Base-by-base conservation (phyloP, 2,888 invertebrate species). In the Phania funesta region DNA sequence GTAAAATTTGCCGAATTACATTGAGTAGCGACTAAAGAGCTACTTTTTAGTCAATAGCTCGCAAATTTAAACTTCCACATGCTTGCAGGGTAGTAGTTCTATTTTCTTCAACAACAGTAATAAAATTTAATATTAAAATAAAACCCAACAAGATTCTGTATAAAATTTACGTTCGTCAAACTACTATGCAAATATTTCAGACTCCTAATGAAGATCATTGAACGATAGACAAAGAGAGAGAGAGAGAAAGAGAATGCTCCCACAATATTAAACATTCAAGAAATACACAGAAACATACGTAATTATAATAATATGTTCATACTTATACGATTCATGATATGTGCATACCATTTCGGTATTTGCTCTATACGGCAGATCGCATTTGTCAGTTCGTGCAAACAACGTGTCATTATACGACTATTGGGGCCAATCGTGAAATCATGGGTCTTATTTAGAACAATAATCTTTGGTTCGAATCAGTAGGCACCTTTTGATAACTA, bases 331-430 rank as follows among this genome's bases (percentile, higher is more conserved):
- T 16, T 56, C n/a, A 16, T 65, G 5, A n/a, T n/a, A n/a, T n/a
- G 29, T 58, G 24, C 35, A 26, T 58, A 6, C 16, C 18, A 4
- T 46, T 58, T 56, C 35, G 38, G 56, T 58, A 38, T 29, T 56
- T 38, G 24, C 24, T 29, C 18, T 38, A 32, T 22, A 54, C 35
- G 9, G 48, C 20, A 46, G 29, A 48, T 29, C n/a, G n/a, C n/a
- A n/a, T n/a, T n/a, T 56, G 62, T 8, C 38, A 16, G 38, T 75
- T 44, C 32, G 41, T 50, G 46, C 68, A 78, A 82, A 74, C 64
- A 78, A 82, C 78, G 82, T 78, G 82, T 82, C 73, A 82, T 44
- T 52, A 70, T 41, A 65, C 74, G 75, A 82, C 52, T 26, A 20
- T 64, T 67, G 52, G 54, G 38, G 58, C n/a, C 60, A 35, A 44